These are phyloP conservation scores for Cerceris rybyensis DNA, from an alignment of 2,888 invertebrate species.

Conservation along the genomic window DNA sequence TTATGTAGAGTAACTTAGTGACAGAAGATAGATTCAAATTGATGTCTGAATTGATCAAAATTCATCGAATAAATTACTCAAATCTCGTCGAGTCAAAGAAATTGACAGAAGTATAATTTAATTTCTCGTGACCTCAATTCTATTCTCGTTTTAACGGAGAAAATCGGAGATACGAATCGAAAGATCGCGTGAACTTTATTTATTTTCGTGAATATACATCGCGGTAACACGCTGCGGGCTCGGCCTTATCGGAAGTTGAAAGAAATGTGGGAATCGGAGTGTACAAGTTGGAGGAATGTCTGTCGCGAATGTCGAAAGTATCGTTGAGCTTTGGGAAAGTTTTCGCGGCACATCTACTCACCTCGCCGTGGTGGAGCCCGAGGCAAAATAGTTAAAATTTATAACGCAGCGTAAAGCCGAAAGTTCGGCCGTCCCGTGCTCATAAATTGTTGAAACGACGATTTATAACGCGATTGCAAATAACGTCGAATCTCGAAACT, in stretches of 20 bases:
- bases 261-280: slow-evolving; percentile 13
- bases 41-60: no score
- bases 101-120: no score
- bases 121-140: no score
- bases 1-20: no score
- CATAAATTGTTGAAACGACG: slow-evolving; percentile 28
- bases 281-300: slow-evolving; percentile 20
- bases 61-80: no score
- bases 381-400: slow-evolving; percentile 31
- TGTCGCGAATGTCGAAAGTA: slow-evolving; percentile 2
- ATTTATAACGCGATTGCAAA: slow-evolving; percentile 9
- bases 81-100: no score
- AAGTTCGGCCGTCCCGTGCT: neutral
- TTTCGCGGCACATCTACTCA: neutral
- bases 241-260: slow-evolving; percentile 13
- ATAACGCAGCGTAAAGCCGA: neutral
- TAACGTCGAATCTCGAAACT: neutral
- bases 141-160: no score
- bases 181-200: no score
- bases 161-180: no score
- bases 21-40: no score
- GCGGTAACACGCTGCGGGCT: no score
- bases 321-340: slow-evolving; percentile 12
- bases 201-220: no score
- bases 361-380: slow-evolving; percentile 3